Conservation (phyloP, 2,888 invertebrate species). For the Crematogaster levior region DNA sequence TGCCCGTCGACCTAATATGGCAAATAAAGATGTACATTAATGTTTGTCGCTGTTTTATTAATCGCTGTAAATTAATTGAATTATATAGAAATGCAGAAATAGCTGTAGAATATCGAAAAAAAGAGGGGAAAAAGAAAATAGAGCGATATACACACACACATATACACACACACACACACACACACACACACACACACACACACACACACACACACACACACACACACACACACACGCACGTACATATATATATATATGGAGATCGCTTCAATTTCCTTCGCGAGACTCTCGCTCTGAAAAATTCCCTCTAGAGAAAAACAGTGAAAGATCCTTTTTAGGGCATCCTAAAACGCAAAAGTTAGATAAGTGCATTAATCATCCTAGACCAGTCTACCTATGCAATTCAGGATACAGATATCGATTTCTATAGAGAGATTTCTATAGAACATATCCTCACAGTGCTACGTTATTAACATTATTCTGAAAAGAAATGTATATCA, state of each 20-base stretch:
- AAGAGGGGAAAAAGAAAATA: too few species aligned
- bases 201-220: too few species aligned
- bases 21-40: conserved; percentile 16
- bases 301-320: neutral
- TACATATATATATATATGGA: neutral
- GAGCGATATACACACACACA: too few species aligned
- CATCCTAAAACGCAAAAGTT: neutral
- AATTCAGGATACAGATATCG: conserved; percentile 32
- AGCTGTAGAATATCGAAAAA: neutral
- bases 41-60: neutral
- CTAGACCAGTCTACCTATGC: neutral
- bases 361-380: neutral
- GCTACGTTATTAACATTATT: conserved; percentile 23
- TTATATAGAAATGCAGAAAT: neutral
- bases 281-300: neutral
- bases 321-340: neutral
- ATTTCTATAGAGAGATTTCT: conserved; percentile 3
- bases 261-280: neutral
- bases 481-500: conserved; percentile 34
- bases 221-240: too few species aligned
- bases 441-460: neutral
- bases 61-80: neutral
- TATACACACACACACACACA: too few species aligned
- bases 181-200: too few species aligned
- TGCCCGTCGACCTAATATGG: conserved; percentile 86